Base-by-base conservation (phyloP, 2,888 invertebrate species). In the Ditula angustiorana region DNA sequence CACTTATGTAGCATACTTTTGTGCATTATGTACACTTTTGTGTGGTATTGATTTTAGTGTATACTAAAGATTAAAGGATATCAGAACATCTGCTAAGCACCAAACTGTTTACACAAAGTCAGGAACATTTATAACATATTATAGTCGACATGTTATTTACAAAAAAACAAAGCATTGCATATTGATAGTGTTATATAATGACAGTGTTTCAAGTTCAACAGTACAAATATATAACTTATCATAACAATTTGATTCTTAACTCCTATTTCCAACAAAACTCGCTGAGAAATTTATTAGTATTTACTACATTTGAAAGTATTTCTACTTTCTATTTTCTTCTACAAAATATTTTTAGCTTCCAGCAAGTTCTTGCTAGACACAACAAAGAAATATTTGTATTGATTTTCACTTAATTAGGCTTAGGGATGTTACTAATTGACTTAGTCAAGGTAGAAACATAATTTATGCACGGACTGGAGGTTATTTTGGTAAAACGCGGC, bases 401-500 rank as follows among this genome's bases (percentile, higher is more conserved):
- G 24, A 28, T 55, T 59, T 11, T 33, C 44, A 19, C 11, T 46
- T 56, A 62, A 33, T 23, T 28, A 41, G 7, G 19, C 10, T 10
- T 21, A 3, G 16, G 35, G 47, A 30, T 24, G 19, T 0, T 2
- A 24, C 16, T 16, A 28, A 13, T 46, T 33, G n/a, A 7, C 21
- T n/a, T 52, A 24, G n/a, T 55, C 8, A 26, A 23, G 10, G 21
- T 28, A 16, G 1, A 16, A 53, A 55, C 19, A 46, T 55, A 52
- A 46, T 55, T 61, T 47, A 55, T 55, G 53, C 46, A 47, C 7
- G 19, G 19, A 33, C 35, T 46, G 46, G 44, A 55, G 61, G 61
- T 55, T 61, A 61, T 55, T 55, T 61, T 24, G 16, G 33, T 21
- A 33, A 33, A 23, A 53, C 33, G 26, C 35, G 8, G 35, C n/a